These are phyloP conservation scores for Ganaspis sp. DNA, from an alignment of 1,140 invertebrate species.

Conservation along the genomic window DNA sequence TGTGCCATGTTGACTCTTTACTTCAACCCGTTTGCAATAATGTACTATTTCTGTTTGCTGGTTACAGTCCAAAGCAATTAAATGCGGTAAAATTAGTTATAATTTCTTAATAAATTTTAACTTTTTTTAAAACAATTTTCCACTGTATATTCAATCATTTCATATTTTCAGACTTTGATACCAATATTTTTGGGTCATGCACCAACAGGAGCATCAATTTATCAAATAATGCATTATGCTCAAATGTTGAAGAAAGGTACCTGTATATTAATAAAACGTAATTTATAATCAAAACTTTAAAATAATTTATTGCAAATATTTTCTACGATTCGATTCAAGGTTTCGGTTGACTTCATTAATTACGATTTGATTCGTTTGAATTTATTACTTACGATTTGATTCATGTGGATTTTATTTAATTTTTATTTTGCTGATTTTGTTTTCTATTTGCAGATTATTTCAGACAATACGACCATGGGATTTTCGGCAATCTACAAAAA, in stretches of 20 bases:
- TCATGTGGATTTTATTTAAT: no score
- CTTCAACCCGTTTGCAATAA: slow-evolving; percentile 77
- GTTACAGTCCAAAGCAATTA: slow-evolving; percentile 74
- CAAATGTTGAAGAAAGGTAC: slow-evolving; percentile 79
- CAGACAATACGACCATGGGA: slow-evolving; percentile 81
- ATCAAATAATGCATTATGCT: slow-evolving; percentile 86
- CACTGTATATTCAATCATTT: no score
- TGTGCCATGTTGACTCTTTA: slow-evolving; percentile 75
- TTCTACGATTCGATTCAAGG: no score
- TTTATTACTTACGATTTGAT: no score
- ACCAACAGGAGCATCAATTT: slow-evolving; percentile 88
- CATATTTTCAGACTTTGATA: slow-evolving; percentile 79
- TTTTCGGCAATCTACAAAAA: slow-evolving; percentile 75
- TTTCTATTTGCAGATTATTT: slow-evolving; percentile 74
- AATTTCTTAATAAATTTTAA: no score
- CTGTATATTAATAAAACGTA: no score
- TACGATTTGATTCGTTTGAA: no score
- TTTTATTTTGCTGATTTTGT: no score
- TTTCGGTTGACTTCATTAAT: no score
- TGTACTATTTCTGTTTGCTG: slow-evolving; percentile 77
- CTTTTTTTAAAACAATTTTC: no score
- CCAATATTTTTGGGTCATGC: slow-evolving; percentile 86
- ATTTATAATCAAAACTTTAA: no score
- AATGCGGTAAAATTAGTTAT: slow-evolving; percentile 56
- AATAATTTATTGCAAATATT: no score